Evolutionary conservation across 2,113 vertebrate genomes (phyloP).

Genomic region (Dasyornis broadbenti): DNA sequence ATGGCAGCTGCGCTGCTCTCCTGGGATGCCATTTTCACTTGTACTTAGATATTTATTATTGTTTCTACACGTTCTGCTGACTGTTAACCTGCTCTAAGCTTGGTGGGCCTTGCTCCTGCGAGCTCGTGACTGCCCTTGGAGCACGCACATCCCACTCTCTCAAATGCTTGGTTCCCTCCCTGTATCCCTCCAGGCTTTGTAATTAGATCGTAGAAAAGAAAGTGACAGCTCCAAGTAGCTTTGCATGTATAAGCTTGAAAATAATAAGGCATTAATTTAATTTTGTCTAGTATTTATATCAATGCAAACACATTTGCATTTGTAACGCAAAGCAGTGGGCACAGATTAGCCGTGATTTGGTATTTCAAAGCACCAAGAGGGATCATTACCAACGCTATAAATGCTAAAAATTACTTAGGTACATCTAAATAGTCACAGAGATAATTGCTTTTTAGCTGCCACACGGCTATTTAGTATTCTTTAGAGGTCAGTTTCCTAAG

Average conservation of each 20-base stretch:
- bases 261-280: slow-evolving; percentile 47
- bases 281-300: slow-evolving; percentile 44
- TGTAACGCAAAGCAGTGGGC: background rate
- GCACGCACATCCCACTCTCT: background rate
- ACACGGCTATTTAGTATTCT: slow-evolving; percentile 37
- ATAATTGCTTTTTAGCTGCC: slow-evolving; percentile 46
- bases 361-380: background rate
- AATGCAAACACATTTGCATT: slow-evolving; percentile 36
- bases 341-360: slow-evolving; percentile 9
- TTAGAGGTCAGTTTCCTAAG: slow-evolving; percentile 30
- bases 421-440: slow-evolving; percentile 12
- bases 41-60: background rate
- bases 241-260: slow-evolving; percentile 17
- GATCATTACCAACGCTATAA: slow-evolving; percentile 6
- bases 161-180: background rate
- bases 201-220: slow-evolving; percentile 37
- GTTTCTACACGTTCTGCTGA: background rate
- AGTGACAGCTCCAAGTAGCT: slow-evolving; percentile 18
- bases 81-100: background rate
- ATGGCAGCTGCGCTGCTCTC: background rate
- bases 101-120: background rate
- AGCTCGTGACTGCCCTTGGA: background rate
- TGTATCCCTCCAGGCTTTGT: background rate
- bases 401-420: slow-evolving; percentile 39
- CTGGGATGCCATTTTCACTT: background rate